Evolutionary conservation across 2,797 vertebrate genomes (phyloP).

Genomic region (Semotilus atromaculatus): DNA sequence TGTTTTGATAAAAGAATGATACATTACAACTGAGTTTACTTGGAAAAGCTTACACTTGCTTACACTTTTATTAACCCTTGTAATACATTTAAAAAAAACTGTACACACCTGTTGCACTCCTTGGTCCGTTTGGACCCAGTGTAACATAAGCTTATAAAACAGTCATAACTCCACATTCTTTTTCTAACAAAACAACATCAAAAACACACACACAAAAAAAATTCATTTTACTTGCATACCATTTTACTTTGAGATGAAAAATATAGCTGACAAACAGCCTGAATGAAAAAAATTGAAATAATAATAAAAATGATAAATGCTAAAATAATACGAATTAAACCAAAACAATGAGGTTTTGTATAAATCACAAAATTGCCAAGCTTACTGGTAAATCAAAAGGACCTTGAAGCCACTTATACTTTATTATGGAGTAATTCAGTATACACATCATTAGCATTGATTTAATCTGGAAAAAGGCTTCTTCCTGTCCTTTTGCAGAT

Average conservation of each 20-base stretch:
- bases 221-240: background rate
- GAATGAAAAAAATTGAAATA: background rate
- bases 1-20: background rate
- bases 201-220: background rate
- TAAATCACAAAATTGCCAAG: background rate
- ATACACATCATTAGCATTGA: background rate
- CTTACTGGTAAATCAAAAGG: background rate
- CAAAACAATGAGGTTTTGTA: background rate
- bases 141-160: background rate
- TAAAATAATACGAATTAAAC: no score
- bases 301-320: no score
- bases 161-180: background rate
- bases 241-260: background rate
- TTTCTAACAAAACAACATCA: background rate
- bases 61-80: no score
- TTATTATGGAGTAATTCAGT: background rate
- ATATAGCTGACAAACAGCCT: background rate
- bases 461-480: background rate
- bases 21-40: background rate
- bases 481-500: slow-evolving; percentile 14
- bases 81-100: no score
- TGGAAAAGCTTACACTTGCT: no score
- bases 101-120: no score
- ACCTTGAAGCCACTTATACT: background rate
- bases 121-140: no score